phyloP scores from a whole-genome alignment of 2,113 vertebrate species.

The Odocoileus virginianus region DNA sequence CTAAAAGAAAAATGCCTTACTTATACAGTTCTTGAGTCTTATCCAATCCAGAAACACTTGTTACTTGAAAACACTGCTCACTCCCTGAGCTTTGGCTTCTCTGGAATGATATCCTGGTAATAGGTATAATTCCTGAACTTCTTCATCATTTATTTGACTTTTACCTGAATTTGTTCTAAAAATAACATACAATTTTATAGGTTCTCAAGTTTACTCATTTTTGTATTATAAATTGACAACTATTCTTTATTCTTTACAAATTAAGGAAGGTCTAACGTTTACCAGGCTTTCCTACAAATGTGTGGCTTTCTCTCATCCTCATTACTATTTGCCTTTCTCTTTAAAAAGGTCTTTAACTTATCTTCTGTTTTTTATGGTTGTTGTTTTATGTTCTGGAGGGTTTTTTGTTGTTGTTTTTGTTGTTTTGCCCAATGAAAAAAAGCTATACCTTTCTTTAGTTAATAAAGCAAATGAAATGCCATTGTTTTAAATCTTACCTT shows the following conservation, averaged over 20 bases:
- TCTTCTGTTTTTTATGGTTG: neutral
- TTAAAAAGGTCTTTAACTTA: neutral
- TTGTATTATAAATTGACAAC: neutral
- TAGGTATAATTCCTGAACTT: neutral
- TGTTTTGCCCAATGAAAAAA: neutral
- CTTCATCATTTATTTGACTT: neutral
- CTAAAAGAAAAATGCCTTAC: neutral
- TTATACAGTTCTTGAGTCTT: neutral
- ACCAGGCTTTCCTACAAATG: neutral
- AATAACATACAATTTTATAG: neutral
- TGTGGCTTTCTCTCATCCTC: neutral
- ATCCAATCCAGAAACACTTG: neutral
- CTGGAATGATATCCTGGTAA: neutral
- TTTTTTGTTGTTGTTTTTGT: neutral
- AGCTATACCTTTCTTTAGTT: neutral
- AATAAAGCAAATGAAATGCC: neutral
- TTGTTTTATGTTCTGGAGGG: too few relatives aligned
- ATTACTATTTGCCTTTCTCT: neutral
- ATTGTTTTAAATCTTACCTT: neutral
- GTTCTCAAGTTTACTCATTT: neutral
- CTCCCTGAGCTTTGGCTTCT: neutral
- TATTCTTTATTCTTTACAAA: neutral
- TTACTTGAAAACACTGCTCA: neutral
- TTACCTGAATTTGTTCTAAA: neutral
- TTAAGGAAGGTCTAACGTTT: neutral